A percentile compares a stretch with the other conserved stretches of the same genome.
These are phyloP conservation scores for Hyla sarda DNA, from an alignment of 2,113 vertebrate genomes.

Conservation along the genomic window DNA sequence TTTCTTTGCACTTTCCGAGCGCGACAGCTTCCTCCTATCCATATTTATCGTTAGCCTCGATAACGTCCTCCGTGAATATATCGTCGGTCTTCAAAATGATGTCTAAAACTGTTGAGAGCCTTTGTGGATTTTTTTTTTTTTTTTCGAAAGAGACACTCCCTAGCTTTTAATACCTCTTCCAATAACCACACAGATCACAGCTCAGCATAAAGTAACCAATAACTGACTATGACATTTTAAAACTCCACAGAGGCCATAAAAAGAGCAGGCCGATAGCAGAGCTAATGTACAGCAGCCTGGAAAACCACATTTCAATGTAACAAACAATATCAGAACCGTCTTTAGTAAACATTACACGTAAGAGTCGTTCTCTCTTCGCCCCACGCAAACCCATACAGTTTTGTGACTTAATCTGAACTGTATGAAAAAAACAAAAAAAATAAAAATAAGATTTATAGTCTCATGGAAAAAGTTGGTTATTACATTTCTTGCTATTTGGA, in stretches of 20 bases:
- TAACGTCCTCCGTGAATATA: neutral
- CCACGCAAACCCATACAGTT: neutral
- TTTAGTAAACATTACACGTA: neutral
- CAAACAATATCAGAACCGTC: conserved; percentile 42
- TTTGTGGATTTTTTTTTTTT: conserved; percentile 60
- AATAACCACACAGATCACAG: conserved; percentile 77
- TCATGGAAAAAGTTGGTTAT: conserved; percentile 8
- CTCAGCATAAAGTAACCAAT: conserved; percentile 79
- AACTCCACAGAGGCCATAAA: conserved; percentile 68
- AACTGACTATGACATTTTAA: conserved; percentile 65
- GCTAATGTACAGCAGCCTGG: conserved; percentile 50
- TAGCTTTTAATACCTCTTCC: conserved; percentile 77
- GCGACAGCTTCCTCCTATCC: conserved; percentile 77
- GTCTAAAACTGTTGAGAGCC: conserved; percentile 62
- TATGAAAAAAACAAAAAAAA: neutral
- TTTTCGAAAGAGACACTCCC: conserved; percentile 78
- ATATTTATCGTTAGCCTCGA: conserved; percentile 65
- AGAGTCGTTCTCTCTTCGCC: neutral
- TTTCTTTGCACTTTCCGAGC: conserved; percentile 83
- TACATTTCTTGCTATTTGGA: neutral
- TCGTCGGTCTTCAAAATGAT: conserved; percentile 28
- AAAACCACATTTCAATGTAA: conserved; percentile 51
- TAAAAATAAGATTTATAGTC: neutral
- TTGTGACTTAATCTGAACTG: neutral
- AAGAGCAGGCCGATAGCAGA: conserved; percentile 58